Evolutionary conservation across 2,888 invertebrate species (phyloP).

Genomic region (Leptinotarsa tumamoca): DNA sequence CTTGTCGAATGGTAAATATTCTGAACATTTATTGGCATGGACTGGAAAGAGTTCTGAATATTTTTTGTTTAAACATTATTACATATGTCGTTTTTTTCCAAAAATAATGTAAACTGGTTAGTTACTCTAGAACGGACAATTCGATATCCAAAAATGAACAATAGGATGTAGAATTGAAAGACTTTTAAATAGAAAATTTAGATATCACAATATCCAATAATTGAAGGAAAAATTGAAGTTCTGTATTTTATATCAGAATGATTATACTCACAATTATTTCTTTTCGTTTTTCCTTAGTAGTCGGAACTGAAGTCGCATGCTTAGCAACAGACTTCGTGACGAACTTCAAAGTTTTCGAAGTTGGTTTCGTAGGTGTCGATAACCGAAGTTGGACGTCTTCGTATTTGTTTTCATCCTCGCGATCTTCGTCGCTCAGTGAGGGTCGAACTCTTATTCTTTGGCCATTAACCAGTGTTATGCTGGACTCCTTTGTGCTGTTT

Average conservation of each 20-base stretch:
- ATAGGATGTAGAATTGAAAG: too few relatives aligned
- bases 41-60: too few relatives aligned
- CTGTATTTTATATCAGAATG: not conserved
- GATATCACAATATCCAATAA: not conserved
- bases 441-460: conserved; percentile 66
- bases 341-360: conserved; percentile 48
- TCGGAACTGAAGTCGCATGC: conserved; percentile 9
- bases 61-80: too few relatives aligned
- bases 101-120: too few relatives aligned
- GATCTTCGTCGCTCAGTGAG: conserved; percentile 49
- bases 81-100: too few relatives aligned
- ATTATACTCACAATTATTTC: conserved; percentile 6
- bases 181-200: too few relatives aligned
- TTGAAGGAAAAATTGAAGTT: not conserved
- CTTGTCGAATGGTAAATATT: too few relatives aligned
- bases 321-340: conserved; percentile 30
- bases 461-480: conserved; percentile 61
- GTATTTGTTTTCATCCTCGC: conserved; percentile 48
- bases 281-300: conserved; percentile 33
- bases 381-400: conserved; percentile 57
- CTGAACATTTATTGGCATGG: too few relatives aligned
- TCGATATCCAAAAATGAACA: too few relatives aligned
- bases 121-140: too few relatives aligned
- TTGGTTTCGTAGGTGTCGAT: conserved; percentile 60
- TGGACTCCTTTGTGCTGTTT: conserved; percentile 48